Conservation (phyloP, 2,113 vertebrate genomes). For the Peromyscus californicus region DNA sequence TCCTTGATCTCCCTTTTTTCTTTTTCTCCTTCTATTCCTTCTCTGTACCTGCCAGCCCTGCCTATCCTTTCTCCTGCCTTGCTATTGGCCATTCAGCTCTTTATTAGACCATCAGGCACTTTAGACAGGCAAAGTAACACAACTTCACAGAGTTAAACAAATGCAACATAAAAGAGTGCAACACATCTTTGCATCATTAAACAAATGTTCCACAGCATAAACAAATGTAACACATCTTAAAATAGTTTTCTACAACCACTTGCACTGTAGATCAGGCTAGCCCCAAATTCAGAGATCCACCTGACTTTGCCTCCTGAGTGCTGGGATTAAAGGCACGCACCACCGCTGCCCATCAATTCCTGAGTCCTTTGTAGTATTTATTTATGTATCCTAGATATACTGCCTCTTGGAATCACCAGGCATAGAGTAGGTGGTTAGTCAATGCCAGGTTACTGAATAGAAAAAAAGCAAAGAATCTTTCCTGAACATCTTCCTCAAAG, state of each 20-base stretch:
- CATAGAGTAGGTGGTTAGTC: not conserved
- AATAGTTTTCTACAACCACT: too few relatives aligned
- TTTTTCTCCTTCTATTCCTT: not conserved
- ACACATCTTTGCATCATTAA: too few relatives aligned
- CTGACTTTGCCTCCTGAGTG: not conserved
- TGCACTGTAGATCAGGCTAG: not conserved
- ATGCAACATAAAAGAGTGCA: too few relatives aligned
- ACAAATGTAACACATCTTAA: too few relatives aligned
- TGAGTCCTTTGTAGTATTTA: not conserved
- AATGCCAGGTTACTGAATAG: not conserved
- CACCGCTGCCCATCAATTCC: not conserved
- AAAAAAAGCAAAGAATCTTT: not conserved
- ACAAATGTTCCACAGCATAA: too few relatives aligned
- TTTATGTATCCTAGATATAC: not conserved
- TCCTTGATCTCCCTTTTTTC: not conserved
- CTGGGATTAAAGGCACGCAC: not conserved
- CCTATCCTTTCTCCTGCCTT: too few relatives aligned
- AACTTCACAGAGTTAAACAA: too few relatives aligned
- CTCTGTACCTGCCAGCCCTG: too few relatives aligned
- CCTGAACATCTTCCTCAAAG: slow-evolving; percentile 2
- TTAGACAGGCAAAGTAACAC: too few relatives aligned
- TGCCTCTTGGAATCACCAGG: not conserved
- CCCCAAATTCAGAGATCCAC: not conserved
- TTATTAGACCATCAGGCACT: too few relatives aligned
- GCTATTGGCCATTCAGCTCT: too few relatives aligned